phyloP scores from a whole-genome alignment of 1,140 invertebrate species.

The Hycleus phaleratus region DNA sequence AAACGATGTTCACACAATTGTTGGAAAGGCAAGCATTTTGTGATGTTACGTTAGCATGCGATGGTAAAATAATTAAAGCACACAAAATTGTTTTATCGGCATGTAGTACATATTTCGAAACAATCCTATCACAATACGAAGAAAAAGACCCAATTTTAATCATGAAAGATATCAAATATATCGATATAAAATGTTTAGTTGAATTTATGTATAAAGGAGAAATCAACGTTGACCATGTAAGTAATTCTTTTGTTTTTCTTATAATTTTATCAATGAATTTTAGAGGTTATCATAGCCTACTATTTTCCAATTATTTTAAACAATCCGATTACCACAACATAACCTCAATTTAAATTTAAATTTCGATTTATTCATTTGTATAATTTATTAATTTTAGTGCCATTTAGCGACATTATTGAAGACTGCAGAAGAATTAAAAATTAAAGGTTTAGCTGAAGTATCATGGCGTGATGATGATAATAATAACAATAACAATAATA shows the following conservation, averaged over 20 bases:
- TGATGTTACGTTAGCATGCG: slow-evolving; percentile 84
- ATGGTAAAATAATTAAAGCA: slow-evolving; percentile 77
- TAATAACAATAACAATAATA: slow-evolving; percentile 36
- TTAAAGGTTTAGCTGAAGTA: slow-evolving; percentile 85
- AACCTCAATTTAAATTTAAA: not conserved
- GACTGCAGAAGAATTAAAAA: slow-evolving; percentile 83
- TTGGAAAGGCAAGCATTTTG: slow-evolving; percentile 81
- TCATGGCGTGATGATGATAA: slow-evolving; percentile 64
- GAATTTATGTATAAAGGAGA: slow-evolving; percentile 95
- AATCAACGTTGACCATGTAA: slow-evolving; percentile 89
- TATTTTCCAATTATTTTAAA: not conserved
- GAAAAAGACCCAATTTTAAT: slow-evolving; percentile 80
- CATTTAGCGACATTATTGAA: slow-evolving; percentile 78
- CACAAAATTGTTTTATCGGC: slow-evolving; percentile 75
- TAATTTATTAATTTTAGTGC: slow-evolving; percentile 47
- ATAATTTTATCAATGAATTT: not conserved
- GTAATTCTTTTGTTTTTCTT: slow-evolving; percentile 35
- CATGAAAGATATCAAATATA: slow-evolving; percentile 76
- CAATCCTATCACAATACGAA: slow-evolving; percentile 80
- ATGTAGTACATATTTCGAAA: slow-evolving; percentile 83
- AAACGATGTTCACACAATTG: slow-evolving; percentile 84
- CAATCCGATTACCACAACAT: not conserved
- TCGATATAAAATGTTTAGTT: slow-evolving; percentile 76
- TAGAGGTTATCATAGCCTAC: not conserved
- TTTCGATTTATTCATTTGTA: not conserved